These are phyloP conservation scores for Chaitophorus viminalis DNA, from an alignment of 2,888 invertebrate genomes.

Conservation along the genomic window DNA sequence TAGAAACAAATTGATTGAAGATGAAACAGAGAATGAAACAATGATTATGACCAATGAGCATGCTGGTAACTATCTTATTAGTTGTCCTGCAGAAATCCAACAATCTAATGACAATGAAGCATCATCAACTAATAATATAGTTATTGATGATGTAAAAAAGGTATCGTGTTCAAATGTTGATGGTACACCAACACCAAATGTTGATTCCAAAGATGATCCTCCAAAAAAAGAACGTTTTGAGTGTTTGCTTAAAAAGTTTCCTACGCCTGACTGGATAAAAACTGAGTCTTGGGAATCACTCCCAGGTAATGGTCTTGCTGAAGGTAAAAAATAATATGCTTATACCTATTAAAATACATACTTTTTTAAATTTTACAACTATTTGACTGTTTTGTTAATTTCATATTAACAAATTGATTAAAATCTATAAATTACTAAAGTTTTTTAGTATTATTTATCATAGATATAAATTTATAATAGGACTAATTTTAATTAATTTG, in stretches of 20 bases:
- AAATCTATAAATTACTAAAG: background rate
- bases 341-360: background rate
- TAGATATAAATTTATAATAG: too few species aligned
- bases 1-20: background rate
- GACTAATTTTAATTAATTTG: too few species aligned
- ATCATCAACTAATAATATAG: background rate
- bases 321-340: slow-evolving; percentile 41
- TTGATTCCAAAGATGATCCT: background rate
- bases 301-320: background rate
- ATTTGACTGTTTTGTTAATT: background rate
- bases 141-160: background rate
- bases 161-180: background rate
- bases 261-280: background rate
- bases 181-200: background rate
- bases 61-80: background rate
- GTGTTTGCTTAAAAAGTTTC: background rate
- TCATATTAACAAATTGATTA: background rate
- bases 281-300: background rate
- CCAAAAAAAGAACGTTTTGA: background rate
- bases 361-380: background rate
- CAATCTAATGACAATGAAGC: background rate
- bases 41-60: background rate
- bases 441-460: too few species aligned
- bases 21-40: too few species aligned
- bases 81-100: background rate